Percentiles rank a stretch among this genome's conserved stretches.
These are phyloP conservation scores for Heliconius congener DNA, from an alignment of 1,140 invertebrate genomes.

Conservation along the genomic window DNA sequence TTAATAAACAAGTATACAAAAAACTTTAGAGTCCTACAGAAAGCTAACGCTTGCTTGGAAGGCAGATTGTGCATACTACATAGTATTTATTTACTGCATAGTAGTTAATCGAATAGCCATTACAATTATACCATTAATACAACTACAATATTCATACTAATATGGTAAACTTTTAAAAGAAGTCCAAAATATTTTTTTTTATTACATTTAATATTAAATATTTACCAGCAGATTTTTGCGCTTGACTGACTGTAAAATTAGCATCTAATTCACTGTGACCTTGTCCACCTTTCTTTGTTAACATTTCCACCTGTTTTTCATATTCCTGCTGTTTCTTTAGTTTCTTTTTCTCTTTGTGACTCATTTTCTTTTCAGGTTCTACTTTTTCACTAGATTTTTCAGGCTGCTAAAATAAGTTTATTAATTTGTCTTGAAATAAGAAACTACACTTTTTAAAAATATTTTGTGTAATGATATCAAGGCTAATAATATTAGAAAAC, in stretches of 20 bases:
- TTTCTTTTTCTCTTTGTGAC: constrained; percentile 97
- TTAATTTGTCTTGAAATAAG: neutral
- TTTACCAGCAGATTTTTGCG: constrained; percentile 89
- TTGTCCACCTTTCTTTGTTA: constrained; percentile 93
- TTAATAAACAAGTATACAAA: too few relatives aligned
- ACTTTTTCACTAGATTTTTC: constrained; percentile 47
- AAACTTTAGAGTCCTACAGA: too few relatives aligned
- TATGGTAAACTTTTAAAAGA: neutral
- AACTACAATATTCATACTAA: too few relatives aligned
- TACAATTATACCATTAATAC: too few relatives aligned
- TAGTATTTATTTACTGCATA: too few relatives aligned
- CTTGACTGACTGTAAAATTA: constrained; percentile 98
- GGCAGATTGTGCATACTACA: too few relatives aligned
- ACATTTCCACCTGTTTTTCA: constrained; percentile 93
- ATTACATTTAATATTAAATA: neutral
- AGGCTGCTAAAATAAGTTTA: constrained; percentile 22
- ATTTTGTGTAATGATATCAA: neutral
- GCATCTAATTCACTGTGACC: constrained; percentile 93
- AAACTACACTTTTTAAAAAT: too few relatives aligned
- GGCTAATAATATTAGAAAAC: neutral
- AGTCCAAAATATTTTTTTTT: too few relatives aligned
- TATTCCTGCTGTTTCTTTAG: constrained; percentile 96
- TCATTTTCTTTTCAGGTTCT: constrained; percentile 87
- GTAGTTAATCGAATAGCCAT: too few relatives aligned
- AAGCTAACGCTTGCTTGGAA: too few relatives aligned